Evolutionary conservation across 2,797 vertebrate species (phyloP).

Genomic region (Lates japonicus): DNA sequence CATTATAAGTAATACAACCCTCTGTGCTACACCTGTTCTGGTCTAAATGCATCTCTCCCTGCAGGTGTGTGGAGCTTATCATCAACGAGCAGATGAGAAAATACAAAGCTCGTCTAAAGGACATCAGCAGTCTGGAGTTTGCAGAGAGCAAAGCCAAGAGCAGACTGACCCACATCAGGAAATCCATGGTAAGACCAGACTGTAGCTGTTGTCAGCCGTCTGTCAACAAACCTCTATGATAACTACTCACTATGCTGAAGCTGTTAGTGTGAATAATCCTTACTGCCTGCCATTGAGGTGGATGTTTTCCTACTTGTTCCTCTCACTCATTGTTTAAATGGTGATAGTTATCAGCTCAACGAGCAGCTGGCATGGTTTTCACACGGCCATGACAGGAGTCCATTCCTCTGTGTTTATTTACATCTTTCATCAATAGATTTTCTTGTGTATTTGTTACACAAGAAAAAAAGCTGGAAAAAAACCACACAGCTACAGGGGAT

Average conservation of each 20-base stretch:
- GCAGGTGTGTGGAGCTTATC: slow-evolving; percentile 95
- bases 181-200: slow-evolving; percentile 92
- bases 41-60: slow-evolving; percentile 6
- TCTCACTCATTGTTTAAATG: slow-evolving; percentile 35
- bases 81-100: slow-evolving; percentile 98
- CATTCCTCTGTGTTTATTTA: slow-evolving; percentile 53
- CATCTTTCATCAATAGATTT: slow-evolving; percentile 58
- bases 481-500: not conserved
- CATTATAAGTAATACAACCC: too few species aligned
- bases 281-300: not conserved
- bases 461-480: slow-evolving; percentile 13
- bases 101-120: slow-evolving; percentile 95
- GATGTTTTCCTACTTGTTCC: slow-evolving; percentile 33
- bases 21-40: not conserved
- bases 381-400: slow-evolving; percentile 59
- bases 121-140: slow-evolving; percentile 97
- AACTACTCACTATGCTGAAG: not conserved
- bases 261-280: not conserved
- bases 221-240: not conserved
- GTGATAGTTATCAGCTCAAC: slow-evolving; percentile 40
- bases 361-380: slow-evolving; percentile 65
- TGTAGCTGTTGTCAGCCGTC: not conserved
- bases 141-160: slow-evolving; percentile 98
- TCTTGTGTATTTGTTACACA: slow-evolving; percentile 29
- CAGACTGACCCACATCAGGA: slow-evolving; percentile 93